phyloP scores from a whole-genome alignment of 2,888 invertebrate species.

The Barypeithes pellucidus region DNA sequence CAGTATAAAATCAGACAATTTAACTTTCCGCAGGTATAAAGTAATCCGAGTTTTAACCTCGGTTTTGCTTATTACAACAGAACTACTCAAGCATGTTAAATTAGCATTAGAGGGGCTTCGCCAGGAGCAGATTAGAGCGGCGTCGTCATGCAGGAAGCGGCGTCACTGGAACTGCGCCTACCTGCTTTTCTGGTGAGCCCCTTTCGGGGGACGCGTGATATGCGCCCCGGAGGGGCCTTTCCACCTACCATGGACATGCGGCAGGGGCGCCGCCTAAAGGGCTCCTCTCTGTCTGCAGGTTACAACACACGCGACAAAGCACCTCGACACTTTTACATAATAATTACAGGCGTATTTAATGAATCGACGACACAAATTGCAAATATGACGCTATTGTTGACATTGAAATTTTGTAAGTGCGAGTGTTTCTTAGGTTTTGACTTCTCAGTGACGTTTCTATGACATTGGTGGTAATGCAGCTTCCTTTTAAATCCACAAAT shows the following conservation, averaged over 20 bases:
- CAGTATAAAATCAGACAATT: too few species aligned
- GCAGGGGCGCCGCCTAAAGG: slow-evolving; percentile 24
- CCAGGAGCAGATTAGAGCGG: slow-evolving; percentile 51
- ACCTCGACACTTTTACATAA: slow-evolving; percentile 35
- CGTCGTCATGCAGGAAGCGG: slow-evolving; percentile 45
- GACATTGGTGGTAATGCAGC: background rate
- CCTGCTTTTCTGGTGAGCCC: slow-evolving; percentile 52
- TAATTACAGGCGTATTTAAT: slow-evolving; percentile 4
- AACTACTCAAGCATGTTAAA: slow-evolving; percentile 35
- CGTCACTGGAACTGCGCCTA: slow-evolving; percentile 42
- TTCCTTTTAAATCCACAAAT: background rate
- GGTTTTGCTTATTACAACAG: background rate
- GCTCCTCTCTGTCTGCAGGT: slow-evolving; percentile 18
- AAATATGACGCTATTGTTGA: slow-evolving; percentile 40
- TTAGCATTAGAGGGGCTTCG: slow-evolving; percentile 42
- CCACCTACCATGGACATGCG: slow-evolving; percentile 53
- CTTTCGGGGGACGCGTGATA: slow-evolving; percentile 38
- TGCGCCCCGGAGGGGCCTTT: slow-evolving; percentile 44
- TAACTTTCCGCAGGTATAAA: too few species aligned
- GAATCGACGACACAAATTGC: slow-evolving; percentile 14
- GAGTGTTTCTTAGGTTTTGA: background rate
- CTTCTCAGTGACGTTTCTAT: slow-evolving; percentile 12
- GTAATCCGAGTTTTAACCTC: too few species aligned
- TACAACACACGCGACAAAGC: slow-evolving; percentile 13
- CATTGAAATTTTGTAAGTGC: slow-evolving; percentile 28